A percentile compares a stretch with the other conserved stretches of the same genome.
These are phyloP conservation scores for Tachyglossus aculeatus DNA, from an alignment of 2,797 vertebrate genomes.

Conservation along the genomic window DNA sequence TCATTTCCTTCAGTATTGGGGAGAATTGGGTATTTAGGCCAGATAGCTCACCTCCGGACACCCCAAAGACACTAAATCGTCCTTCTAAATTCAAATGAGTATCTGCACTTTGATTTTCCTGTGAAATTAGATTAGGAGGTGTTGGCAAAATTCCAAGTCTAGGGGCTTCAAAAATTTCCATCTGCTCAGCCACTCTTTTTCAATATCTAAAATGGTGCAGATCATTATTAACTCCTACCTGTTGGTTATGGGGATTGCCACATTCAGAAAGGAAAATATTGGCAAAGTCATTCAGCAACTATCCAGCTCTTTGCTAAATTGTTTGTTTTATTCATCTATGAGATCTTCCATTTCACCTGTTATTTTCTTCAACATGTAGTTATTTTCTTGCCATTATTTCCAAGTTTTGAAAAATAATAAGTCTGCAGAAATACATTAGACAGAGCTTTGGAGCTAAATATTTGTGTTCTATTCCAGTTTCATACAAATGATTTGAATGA, in stretches of 20 bases:
- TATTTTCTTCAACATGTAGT: background rate
- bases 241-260: background rate
- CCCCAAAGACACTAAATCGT: background rate
- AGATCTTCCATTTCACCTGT: background rate
- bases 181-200: background rate
- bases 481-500: no score
- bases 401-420: no score
- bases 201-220: background rate
- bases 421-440: background rate
- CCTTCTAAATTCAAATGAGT: no score
- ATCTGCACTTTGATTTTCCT: no score
- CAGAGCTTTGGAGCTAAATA: no score
- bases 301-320: background rate
- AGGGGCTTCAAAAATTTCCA: background rate
- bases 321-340: background rate
- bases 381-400: background rate
- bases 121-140: background rate
- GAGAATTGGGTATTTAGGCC: background rate
- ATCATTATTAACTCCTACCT: background rate
- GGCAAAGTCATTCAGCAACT: background rate
- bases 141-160: background rate
- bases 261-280: background rate
- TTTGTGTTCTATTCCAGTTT: no score
- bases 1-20: background rate
- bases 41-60: background rate